Evolutionary conservation across 2,888 invertebrate genomes (phyloP), one percentile per base, ranked within the genome.

Genomic region (Gordius sp.): DNA sequence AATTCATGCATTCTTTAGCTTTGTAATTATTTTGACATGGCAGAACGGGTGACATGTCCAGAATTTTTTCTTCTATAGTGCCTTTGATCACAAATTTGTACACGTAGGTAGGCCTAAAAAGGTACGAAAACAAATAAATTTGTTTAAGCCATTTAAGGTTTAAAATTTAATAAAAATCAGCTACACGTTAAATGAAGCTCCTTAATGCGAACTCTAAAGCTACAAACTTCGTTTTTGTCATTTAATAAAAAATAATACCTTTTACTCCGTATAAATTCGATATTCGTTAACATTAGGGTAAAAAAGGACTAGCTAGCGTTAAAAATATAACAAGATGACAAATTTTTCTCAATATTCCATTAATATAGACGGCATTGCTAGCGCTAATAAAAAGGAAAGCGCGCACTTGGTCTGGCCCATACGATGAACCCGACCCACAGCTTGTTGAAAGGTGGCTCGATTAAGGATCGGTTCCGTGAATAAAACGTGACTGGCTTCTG

Each of bases 401-500:
- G 39, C n/a, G 77, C 8, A 33, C 39, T 73, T 77, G 1, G 75
- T 78, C 69, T 82, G 82, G 0, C 82, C 82, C 61, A 82, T 80
- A 41, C 82, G 74, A 70, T 81, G 79, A 16, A 82, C 75, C 59
- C 82, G 70, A 0, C 81, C 80, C 58, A 82, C 75, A 1, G 81
- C 81, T 69, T 82, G 81, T 16, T 76, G 67, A 64, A 81, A 80
- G 63, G 78, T 77, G 0, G 77, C 77, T 1, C 76, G 75, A 67
- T 80, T 79, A 20, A 81, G 69, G 41, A 79, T 72, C 0, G 81
- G 81, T 63, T 82, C 81, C 0, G 79, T 75, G 24, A 82, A 70
- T 55, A 82, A 72, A 0, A 81, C 77, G 67, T 81, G 79, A 0
- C 78, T 79, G 0, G 82, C 81, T 69, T 81, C 81, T 27, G 77